Base-by-base conservation (phyloP, 2,888 invertebrate species). In the Formica aserva region DNA sequence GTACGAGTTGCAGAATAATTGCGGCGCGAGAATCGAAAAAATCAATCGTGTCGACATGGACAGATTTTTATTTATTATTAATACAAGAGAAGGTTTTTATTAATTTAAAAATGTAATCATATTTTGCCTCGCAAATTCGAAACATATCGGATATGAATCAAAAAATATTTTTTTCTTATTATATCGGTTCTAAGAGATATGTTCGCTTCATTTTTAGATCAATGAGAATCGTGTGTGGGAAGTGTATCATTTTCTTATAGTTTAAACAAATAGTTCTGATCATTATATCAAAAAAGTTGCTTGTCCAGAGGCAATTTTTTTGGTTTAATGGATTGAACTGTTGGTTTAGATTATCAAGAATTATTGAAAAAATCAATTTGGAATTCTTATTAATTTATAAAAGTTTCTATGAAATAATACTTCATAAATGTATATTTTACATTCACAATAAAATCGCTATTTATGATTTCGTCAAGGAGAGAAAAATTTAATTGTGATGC, bases 1-100 rank as follows among this genome's bases (percentile, higher is more conserved):
- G 15, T 26, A 38, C 26, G 26, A 55, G n/a, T 66, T 15, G 41
- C 3, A 45, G 35, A 71, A 72, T 71, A 80, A 80, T 71, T 80
- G 29, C 69, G 41, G 26, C 2, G 22, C 35, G 32, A 45, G 8
- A 15, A 35, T 41, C 38, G 6, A 45, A 8, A 57, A 22, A 22
- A 29, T 26, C 48, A 52, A 77, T 41, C n/a, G 3, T n/a, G 57
- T 6, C n/a, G 29, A 52, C 52, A 38, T 18, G 9, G 35, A 55
- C 26, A 8, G 13, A 77, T 67, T 26, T 55, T 52, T 38, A 15
- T 67, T 38, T 15, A 38, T 82, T 62, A 78, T 63, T 26, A 60
- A 71, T 32, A 26, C 22, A n/a, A 71, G 9, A 32, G 29, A 45
- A 41, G 6, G 29, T 26, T 71, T 35, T 60, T 32, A 57, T 71